Base-by-base conservation (phyloP, 2,888 invertebrate genomes). In the Pemphredon lugubris region DNA sequence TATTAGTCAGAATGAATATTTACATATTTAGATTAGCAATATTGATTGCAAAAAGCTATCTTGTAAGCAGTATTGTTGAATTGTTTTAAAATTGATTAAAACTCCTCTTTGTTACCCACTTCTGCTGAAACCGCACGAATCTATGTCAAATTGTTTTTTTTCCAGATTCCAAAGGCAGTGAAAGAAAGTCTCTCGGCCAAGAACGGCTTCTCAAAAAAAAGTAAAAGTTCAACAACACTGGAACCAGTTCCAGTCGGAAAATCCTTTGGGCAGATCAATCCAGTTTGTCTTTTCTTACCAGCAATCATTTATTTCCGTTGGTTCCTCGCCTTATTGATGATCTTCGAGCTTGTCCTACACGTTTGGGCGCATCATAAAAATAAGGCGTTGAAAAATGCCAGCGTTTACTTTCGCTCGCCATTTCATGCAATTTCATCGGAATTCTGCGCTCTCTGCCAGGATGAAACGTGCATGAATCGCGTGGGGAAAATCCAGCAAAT, bases 311-410 rank as follows among this genome's bases (percentile, higher is more conserved):
- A 87, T 60, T 88, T 85, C 26, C 84, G 82, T 30, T 88, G 87
- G 88, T 85, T 87, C 21, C 86, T 94, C 21, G 90, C 91, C 47
- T 60, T 92, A 0, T 79, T 93, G 9, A 84, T 83, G 79, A 51
- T 85, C 2, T 79, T 88, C 32, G 95, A 95, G 89, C 89, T 83
- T 0, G 87, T 91, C n/a, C 88, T 95, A 21, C 95, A 95, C 86
- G 91, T 92, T n/a, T 91, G 92, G 90, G 93, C 94, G 5, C 95
- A 95, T 83, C 92, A 92, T 74, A 94, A 93, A 82, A 95, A 94
- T 83, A 93, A 92, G 77, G 87, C 88, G 45, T 88, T 94, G 32
- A 91, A 91, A 80, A 91, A 93, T 76, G 89, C 91, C 9, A 90
- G 91, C 53, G 87, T 93, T 34, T 94, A 93, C 80, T 95, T 93